These are phyloP conservation scores for Menidia menidia DNA, from an alignment of 2,797 vertebrate genomes.

Conservation along the genomic window DNA sequence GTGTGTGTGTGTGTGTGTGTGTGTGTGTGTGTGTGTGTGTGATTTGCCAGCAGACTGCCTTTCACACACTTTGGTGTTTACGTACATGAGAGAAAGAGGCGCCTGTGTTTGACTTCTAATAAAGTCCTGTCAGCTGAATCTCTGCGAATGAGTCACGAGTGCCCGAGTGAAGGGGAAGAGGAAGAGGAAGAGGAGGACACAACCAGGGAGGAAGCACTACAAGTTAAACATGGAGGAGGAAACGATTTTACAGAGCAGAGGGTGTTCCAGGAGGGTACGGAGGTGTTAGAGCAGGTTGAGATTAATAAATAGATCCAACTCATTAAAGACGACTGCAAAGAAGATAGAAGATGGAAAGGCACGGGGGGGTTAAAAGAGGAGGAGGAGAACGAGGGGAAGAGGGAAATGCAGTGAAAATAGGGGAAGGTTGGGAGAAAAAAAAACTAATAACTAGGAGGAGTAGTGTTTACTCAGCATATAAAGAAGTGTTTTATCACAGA, in stretches of 20 bases:
- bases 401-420: background rate
- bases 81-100: slow-evolving; percentile 29
- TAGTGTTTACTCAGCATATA: background rate
- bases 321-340: no score
- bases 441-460: no score
- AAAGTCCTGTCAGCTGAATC: slow-evolving; percentile 50
- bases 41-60: slow-evolving; percentile 10
- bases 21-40: background rate
- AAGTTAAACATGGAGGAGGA: background rate
- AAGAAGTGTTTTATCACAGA: background rate
- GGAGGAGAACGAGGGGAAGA: background rate
- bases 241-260: background rate
- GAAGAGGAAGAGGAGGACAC: background rate
- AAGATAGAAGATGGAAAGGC: no score
- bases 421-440: background rate
- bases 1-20: background rate
- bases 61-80: background rate
- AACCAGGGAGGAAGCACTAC: background rate
- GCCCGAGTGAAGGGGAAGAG: slow-evolving; percentile 28
- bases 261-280: background rate
- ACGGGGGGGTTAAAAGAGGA: background rate
- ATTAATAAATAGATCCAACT: background rate
- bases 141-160: slow-evolving; percentile 48
- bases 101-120: slow-evolving; percentile 40
- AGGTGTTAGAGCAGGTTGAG: background rate